Conservation (phyloP, 2,113 vertebrate genomes). For the Anthoscopus minutus region DNA sequence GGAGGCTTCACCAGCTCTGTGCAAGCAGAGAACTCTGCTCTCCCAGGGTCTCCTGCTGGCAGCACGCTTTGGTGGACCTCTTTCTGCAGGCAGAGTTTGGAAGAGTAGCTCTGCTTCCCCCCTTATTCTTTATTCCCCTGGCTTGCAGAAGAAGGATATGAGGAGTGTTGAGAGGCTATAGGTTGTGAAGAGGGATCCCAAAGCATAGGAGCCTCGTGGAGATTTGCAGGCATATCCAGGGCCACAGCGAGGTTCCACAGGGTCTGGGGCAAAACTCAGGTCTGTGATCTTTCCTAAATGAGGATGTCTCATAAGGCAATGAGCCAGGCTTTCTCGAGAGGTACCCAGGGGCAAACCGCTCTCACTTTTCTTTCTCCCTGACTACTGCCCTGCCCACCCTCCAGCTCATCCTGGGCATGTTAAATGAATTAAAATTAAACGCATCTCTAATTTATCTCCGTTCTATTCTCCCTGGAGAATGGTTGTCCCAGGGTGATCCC, state of each 20-base stretch:
- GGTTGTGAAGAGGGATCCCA: background rate
- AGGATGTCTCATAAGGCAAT: background rate
- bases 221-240: background rate
- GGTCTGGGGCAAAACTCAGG: constrained; percentile 14
- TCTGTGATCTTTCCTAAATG: constrained; percentile 47
- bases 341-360: constrained; percentile 13
- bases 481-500: constrained; percentile 40
- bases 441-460: constrained; percentile 39
- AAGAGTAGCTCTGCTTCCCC: background rate
- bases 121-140: background rate
- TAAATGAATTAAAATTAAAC: constrained; percentile 38
- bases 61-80: background rate
- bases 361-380: constrained; percentile 11
- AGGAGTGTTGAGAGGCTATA: background rate
- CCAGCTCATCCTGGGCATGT: constrained; percentile 28
- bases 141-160: background rate
- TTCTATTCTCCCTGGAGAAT: constrained; percentile 32
- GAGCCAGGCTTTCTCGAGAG: background rate
- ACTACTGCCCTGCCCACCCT: background rate
- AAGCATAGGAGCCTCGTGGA: background rate
- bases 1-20: background rate
- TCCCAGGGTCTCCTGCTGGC: background rate
- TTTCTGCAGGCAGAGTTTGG: background rate
- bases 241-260: background rate
- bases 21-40: background rate